These are phyloP conservation scores for Pollenia labialis DNA, from an alignment of 2,888 invertebrate genomes.

Conservation along the genomic window DNA sequence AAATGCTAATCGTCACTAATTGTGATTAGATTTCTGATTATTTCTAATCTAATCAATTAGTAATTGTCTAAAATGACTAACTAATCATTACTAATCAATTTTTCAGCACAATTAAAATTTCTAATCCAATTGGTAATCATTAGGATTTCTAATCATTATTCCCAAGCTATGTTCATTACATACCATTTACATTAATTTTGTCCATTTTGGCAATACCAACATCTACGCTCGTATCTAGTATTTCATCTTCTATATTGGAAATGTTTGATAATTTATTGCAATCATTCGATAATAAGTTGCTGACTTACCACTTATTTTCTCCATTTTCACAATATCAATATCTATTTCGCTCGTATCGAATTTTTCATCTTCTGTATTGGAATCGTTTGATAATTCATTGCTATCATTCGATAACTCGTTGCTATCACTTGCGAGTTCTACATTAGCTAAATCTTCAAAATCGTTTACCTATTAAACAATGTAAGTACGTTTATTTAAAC, in stretches of 20 bases:
- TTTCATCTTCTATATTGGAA: not conserved
- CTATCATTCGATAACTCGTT: not conserved
- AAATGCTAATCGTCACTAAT: no score
- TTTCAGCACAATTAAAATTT: no score
- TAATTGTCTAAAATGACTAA: no score
- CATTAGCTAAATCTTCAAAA: not conserved
- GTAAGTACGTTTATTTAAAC: no score
- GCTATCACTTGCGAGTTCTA: not conserved
- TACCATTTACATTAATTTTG: not conserved
- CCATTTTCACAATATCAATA: not conserved
- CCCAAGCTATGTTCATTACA: no score
- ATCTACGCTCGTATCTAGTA: not conserved
- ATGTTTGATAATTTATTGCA: not conserved
- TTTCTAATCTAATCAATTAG: no score
- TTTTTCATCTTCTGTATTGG: not conserved
- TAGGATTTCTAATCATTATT: no score
- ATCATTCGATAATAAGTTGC: not conserved
- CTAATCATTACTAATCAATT: no score
- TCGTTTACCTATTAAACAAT: not conserved
- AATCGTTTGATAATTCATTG: not conserved
- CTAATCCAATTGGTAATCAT: no score
- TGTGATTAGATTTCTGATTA: no score
- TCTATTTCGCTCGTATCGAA: not conserved
- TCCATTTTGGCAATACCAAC: not conserved
- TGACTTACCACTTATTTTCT: constrained; percentile 11